phyloP scores from a whole-genome alignment of 2,888 invertebrate genomes.

The Trissoscelio sp. region DNA sequence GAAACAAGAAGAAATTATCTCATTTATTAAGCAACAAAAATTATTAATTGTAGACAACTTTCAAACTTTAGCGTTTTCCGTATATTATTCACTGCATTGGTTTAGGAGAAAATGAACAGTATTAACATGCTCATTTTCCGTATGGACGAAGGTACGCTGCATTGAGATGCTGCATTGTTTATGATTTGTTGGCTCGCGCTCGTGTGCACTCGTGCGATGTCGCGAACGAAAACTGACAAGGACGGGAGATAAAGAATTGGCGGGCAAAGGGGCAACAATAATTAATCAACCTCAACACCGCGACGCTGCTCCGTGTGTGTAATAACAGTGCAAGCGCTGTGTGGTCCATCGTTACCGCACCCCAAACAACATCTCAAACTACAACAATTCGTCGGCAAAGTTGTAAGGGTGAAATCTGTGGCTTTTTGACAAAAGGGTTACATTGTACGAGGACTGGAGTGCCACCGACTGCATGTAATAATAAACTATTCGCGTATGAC shows the following conservation, averaged over 20 bases:
- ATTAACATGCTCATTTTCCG: constrained; percentile 1
- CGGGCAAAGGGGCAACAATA: constrained; percentile 71
- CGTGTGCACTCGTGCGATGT: constrained; percentile 66
- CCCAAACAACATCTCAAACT: constrained; percentile 51
- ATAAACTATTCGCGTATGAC: constrained; percentile 21
- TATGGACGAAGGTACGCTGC: not conserved
- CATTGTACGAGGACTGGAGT: constrained; percentile 34
- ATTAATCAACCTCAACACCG: constrained; percentile 78
- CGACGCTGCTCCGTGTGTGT: constrained; percentile 73
- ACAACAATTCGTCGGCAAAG: constrained; percentile 55
- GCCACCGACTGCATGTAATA: constrained; percentile 38
- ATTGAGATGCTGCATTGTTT: constrained; percentile 59
- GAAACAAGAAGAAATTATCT: too few species aligned
- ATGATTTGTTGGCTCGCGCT: constrained; percentile 71
- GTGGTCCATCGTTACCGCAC: constrained; percentile 73
- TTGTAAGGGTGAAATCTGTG: constrained; percentile 43
- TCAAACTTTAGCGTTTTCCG: not conserved
- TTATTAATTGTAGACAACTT: too few species aligned
- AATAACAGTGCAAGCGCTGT: constrained; percentile 75
- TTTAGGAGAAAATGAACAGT: not conserved
- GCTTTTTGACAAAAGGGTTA: constrained; percentile 53
- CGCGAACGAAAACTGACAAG: constrained; percentile 69
- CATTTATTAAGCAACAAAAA: not conserved
- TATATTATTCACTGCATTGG: not conserved
- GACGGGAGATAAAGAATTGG: constrained; percentile 67